Evolutionary conservation across 2,888 invertebrate species (phyloP).

Genomic region (Trachelus troglodyta): DNA sequence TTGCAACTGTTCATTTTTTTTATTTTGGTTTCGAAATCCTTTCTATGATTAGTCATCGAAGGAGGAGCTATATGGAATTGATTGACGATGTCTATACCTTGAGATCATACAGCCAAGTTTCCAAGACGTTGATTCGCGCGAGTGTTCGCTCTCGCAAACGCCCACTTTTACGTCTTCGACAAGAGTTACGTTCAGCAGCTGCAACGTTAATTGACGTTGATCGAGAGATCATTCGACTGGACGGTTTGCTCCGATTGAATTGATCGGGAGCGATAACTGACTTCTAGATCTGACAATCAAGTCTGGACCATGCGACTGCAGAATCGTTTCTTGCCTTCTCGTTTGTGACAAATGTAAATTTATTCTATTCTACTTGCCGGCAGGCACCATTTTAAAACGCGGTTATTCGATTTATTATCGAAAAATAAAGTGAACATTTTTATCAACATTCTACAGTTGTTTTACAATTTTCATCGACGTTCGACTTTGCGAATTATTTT

Average conservation of each 20-base stretch:
- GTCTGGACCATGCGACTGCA: neutral
- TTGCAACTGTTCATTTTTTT: neutral
- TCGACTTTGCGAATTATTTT: neutral
- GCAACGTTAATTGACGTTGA: neutral
- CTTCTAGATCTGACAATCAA: neutral
- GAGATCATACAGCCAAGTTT: neutral
- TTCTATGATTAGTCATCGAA: neutral
- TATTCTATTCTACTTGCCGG: neutral
- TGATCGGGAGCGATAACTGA: neutral
- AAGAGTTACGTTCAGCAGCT: neutral
- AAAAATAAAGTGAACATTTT: neutral
- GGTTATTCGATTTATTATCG: neutral
- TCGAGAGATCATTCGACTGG: neutral
- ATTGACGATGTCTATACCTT: neutral
- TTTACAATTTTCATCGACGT: neutral
- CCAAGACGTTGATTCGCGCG: neutral
- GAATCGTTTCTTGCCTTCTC: neutral
- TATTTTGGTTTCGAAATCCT: neutral
- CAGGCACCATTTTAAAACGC: neutral
- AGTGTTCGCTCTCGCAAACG: neutral
- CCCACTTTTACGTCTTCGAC: neutral
- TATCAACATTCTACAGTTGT: neutral
- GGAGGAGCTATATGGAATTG: neutral
- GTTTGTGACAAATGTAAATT: neutral
- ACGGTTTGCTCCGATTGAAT: neutral